Evolutionary conservation across 2,888 invertebrate genomes (phyloP).

Genomic region (Tenthredo scrophulariae): DNA sequence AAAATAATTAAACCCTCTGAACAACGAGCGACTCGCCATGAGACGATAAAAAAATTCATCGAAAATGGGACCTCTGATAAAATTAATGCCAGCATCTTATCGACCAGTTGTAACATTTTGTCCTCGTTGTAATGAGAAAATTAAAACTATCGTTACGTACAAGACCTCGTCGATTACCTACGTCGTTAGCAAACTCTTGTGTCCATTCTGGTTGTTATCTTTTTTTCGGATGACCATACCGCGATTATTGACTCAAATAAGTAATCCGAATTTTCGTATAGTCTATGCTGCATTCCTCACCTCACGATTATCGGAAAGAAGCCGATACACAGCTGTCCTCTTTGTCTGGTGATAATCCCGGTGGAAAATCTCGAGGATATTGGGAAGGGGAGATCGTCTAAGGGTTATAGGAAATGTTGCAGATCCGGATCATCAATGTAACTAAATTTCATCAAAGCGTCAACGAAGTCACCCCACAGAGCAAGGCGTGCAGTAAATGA

Average conservation of each 20-base stretch:
- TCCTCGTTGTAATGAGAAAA: slow-evolving; percentile 39
- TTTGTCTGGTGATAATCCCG: slow-evolving; percentile 44
- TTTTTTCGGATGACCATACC: background rate
- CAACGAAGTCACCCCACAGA: background rate
- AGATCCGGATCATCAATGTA: background rate
- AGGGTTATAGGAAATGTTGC: slow-evolving; percentile 7
- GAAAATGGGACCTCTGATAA: slow-evolving; percentile 20
- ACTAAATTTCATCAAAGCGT: background rate
- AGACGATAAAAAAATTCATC: background rate
- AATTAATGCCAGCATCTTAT: slow-evolving; percentile 29
- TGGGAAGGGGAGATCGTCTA: background rate
- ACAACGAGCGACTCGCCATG: background rate
- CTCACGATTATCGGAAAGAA: slow-evolving; percentile 29
- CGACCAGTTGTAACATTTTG: slow-evolving; percentile 33
- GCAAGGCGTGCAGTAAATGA: background rate
- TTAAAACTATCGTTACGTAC: slow-evolving; percentile 25
- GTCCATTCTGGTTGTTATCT: slow-evolving; percentile 39
- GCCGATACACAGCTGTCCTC: slow-evolving; percentile 36
- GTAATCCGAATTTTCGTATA: background rate
- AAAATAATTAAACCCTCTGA: background rate
- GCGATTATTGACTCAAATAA: background rate
- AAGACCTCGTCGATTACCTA: slow-evolving; percentile 17
- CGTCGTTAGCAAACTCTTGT: slow-evolving; percentile 23
- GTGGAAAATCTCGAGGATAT: background rate
- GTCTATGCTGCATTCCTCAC: slow-evolving; percentile 29